Evolutionary conservation across 1,140 invertebrate species (phyloP), one percentile per base, ranked within the genome.

Genomic region (Platyscapa corneri): DNA sequence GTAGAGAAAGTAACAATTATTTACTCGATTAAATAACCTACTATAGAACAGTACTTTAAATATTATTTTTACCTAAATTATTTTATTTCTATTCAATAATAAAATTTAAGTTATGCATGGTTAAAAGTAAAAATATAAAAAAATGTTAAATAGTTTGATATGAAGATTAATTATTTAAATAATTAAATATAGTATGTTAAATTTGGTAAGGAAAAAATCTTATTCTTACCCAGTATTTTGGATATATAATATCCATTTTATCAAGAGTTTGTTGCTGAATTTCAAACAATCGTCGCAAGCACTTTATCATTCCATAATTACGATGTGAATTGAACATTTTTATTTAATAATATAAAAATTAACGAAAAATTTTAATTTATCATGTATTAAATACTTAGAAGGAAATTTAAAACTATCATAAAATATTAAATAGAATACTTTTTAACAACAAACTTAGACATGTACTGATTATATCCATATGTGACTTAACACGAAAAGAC

Each of bases 261-360:
- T 83, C 37, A 74, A 88, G 37, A 14, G 86, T 87, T 85, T 88
- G 79, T 65, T 87, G 83, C 34, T 88, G 86, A 79, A 88, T 88
- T 78, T 86, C 75, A 14, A 87, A 56, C 34, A 89, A 75, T 79
- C 88, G 86, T 18, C 77, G 83, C 74, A 88, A 89, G 72, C 87
- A 88, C 75, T 89, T 89, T 39, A 86, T 86, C 42, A 86, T 87
- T 53, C 86, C 87, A 81, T 89, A 89, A 85, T 88, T 87, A 75
- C 88, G 84, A 72, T 88, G 88, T 23, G 86, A 87, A 75, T 88
- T 83, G 83, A 88, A 86, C 88, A 89, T 88, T 78, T 88, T 85
- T 86, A 16, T 37, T 60, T 27, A 42, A 84, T 37, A 39, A 78
- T 77, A 32, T 30, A 39, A 72, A 39, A 65, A 56, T 42, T 32